Percentiles rank a stretch among this genome's conserved stretches.
Conservation (phyloP, 2,113 vertebrate species). For the Odontophorus gujanensis region DNA sequence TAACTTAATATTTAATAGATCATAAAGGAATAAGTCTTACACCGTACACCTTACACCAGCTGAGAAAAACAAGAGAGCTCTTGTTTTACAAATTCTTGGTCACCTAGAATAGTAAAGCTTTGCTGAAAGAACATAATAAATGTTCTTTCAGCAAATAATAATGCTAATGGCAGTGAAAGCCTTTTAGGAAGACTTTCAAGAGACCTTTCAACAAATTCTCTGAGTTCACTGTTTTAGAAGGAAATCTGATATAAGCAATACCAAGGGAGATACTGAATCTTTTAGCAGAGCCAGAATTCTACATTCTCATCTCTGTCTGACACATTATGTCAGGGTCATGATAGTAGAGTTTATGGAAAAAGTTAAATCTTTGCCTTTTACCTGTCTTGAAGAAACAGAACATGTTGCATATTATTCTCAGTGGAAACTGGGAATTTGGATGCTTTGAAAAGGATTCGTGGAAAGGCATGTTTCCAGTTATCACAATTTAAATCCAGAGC, state of each 20-base stretch:
- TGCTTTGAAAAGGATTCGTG: neutral
- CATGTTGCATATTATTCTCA: neutral
- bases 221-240: neutral
- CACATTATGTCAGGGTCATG: no score
- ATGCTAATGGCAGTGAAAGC: neutral
- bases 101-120: neutral
- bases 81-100: no score
- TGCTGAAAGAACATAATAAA: neutral
- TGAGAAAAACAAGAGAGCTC: neutral
- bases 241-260: neutral
- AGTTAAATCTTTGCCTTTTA: no score
- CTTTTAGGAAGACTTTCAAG: neutral
- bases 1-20: neutral
- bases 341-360: neutral
- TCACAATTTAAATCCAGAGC: neutral
- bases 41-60: no score
- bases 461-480: neutral
- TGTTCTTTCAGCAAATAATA: no score
- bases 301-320: neutral
- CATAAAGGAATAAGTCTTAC: neutral
- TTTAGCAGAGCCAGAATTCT: neutral
- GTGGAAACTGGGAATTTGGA: neutral
- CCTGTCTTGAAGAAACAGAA: neutral
- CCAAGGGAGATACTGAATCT: neutral
- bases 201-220: neutral